Base-by-base conservation (phyloP, 2,888 invertebrate species). In the Brachyptera putata region DNA sequence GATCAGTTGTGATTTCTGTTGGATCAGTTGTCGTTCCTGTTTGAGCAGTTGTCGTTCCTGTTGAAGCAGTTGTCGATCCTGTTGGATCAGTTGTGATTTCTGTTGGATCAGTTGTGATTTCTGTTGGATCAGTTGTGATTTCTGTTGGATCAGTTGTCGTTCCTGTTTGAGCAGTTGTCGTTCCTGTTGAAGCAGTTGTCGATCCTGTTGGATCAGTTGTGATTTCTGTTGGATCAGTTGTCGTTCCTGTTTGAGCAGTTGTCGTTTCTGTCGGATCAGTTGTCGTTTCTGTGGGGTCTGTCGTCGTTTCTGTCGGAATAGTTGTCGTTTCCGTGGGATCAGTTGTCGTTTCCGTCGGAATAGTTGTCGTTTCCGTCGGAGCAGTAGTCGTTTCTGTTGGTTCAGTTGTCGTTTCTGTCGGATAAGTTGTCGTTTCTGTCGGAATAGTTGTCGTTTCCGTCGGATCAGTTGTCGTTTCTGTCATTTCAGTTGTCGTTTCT, bases 31-130 rank as follows among this genome's bases (percentile, higher is more conserved):
- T 49, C 13, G 49, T 24, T 24, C 9, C 24, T 13, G 24, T 25
- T 3, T 11, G 22, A n/a, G 21, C 22, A 11, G 49, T 49, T 3
- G 24, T n/a, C 5, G 21, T 24, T 24, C 13, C 24, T 7, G 49
- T 2, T 22, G 49, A 22, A 25, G 21, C 24, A 22, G 56, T 37
- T 13, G 39, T n/a, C 2, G 22, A 39, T 21, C 5, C 24, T n/a
- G 56, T 39, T 22, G 41, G n/a, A 56, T 30, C 13, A 3, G 11
- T 4, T 37, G 21, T 22, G 9, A 22, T 22, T 39, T 16, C 22
- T 7, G 56, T 39, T 11, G 56, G 16, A 21, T 22, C 56, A 41
- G 37, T 39, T 9, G 56, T 37, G n/a, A 56, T 56, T 34, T 21
- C 18, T 13, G 56, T 13, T 13, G 5, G 9, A 56, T 16, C 18